Evolutionary conservation across 1,140 invertebrate genomes (phyloP).

Genomic region (Philaenus spumarius): DNA sequence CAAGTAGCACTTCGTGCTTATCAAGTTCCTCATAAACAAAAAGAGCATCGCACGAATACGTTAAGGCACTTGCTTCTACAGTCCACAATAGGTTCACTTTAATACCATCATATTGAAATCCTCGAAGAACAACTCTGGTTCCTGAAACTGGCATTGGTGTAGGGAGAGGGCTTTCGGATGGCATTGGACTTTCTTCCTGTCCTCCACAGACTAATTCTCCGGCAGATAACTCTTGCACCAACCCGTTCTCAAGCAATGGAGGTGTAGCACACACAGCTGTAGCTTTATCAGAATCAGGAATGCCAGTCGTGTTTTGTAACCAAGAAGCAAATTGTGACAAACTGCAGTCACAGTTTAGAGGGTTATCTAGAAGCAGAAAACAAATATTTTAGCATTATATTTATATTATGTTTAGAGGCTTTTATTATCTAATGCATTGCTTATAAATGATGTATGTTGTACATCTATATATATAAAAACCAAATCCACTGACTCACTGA

Average conservation of each 20-base stretch:
- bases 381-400: no score
- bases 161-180: conserved; percentile 41
- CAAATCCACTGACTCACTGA: no score
- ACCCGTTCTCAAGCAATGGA: conserved; percentile 69
- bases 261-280: conserved; percentile 74
- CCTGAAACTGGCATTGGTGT: conserved; percentile 36
- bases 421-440: no score
- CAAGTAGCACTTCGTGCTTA: conserved; percentile 52
- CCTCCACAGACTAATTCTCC: conserved; percentile 54
- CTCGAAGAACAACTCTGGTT: conserved; percentile 32
- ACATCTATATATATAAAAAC: no score
- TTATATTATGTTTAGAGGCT: no score
- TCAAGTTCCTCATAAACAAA: conserved; percentile 62
- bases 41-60: conserved; percentile 62
- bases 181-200: conserved; percentile 43
- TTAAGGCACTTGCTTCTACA: conserved; percentile 49
- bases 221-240: conserved; percentile 59
- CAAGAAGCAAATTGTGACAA: conserved; percentile 68
- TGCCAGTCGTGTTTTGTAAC: conserved; percentile 54
- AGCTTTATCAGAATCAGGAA: conserved; percentile 55
- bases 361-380: conserved; percentile 57
- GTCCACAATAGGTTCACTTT: conserved; percentile 33
- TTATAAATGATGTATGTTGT: no score
- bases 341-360: conserved; percentile 77
- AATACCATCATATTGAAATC: conserved; percentile 34